Evolutionary conservation across 1,140 invertebrate species (phyloP).

Genomic region (Trichoplusia ni): DNA sequence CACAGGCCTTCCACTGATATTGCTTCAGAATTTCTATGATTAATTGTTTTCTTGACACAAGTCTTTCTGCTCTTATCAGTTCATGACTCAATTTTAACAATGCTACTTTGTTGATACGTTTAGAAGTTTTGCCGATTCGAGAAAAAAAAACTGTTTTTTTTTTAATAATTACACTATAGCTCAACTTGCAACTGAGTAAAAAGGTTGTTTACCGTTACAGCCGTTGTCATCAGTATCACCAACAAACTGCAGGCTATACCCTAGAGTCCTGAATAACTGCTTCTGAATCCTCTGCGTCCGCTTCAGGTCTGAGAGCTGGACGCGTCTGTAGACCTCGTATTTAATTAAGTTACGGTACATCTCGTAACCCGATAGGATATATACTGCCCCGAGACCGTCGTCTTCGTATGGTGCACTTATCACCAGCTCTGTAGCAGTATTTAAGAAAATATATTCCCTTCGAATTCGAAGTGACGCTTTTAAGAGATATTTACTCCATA

Average conservation of each 20-base stretch:
- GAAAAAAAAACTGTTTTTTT: too few relatives aligned
- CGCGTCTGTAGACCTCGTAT: neutral
- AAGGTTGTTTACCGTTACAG: constrained; percentile 54
- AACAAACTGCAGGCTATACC: constrained; percentile 52
- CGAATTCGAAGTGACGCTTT: too few relatives aligned
- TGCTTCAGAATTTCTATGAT: too few relatives aligned
- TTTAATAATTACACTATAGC: too few relatives aligned
- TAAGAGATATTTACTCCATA: neutral
- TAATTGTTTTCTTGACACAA: too few relatives aligned
- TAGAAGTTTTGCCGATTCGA: too few relatives aligned
- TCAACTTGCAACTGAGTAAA: too few relatives aligned
- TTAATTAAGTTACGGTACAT: constrained; percentile 31
- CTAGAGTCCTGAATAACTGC: constrained; percentile 38
- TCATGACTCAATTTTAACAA: too few relatives aligned
- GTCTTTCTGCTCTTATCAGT: too few relatives aligned
- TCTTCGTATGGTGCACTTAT: constrained; percentile 64
- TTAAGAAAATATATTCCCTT: too few relatives aligned
- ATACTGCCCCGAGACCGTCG: constrained; percentile 47
- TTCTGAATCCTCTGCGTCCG: constrained; percentile 46
- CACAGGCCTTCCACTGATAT: too few relatives aligned
- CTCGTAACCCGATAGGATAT: constrained; percentile 55
- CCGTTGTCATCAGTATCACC: constrained; percentile 46
- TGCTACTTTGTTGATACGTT: too few relatives aligned
- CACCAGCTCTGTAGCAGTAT: constrained; percentile 60
- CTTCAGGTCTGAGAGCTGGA: constrained; percentile 39